phyloP scores from a whole-genome alignment of 1,140 invertebrate species.

The Aricia agestis region DNA sequence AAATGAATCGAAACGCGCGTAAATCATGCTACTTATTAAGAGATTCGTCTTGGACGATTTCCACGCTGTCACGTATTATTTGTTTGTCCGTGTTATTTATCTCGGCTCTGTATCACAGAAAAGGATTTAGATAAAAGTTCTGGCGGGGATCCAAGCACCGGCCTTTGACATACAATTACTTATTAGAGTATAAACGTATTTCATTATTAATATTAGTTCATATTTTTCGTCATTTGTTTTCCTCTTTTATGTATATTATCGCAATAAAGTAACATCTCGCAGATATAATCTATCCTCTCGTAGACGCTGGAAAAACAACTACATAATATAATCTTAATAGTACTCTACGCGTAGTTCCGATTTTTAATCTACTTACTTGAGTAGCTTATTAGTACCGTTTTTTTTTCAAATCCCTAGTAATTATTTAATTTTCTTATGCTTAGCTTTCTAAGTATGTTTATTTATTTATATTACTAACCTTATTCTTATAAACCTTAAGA shows the following conservation, averaged over 20 bases:
- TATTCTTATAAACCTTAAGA: no score
- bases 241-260: not conserved
- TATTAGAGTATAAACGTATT: constrained; percentile 10
- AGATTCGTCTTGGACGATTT: constrained; percentile 18
- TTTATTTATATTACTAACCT: no score
- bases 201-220: not conserved
- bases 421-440: no score
- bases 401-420: no score
- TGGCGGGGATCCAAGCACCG: constrained; percentile 5
- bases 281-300: not conserved
- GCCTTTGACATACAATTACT: constrained; percentile 12
- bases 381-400: no score
- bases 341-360: no score
- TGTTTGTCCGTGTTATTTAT: constrained; percentile 17
- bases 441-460: no score
- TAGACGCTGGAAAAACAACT: not conserved
- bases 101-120: not conserved
- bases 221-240: not conserved
- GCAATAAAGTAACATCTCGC: not conserved
- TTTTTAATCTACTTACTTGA: no score
- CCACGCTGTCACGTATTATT: constrained; percentile 16
- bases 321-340: no score
- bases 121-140: constrained; percentile 11
- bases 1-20: constrained; percentile 11
- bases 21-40: constrained; percentile 22